A percentile compares a stretch with the other conserved stretches of the same genome.
Evolutionary conservation across 2,797 vertebrate species (phyloP).

Genomic region (Hydrophis major): DNA sequence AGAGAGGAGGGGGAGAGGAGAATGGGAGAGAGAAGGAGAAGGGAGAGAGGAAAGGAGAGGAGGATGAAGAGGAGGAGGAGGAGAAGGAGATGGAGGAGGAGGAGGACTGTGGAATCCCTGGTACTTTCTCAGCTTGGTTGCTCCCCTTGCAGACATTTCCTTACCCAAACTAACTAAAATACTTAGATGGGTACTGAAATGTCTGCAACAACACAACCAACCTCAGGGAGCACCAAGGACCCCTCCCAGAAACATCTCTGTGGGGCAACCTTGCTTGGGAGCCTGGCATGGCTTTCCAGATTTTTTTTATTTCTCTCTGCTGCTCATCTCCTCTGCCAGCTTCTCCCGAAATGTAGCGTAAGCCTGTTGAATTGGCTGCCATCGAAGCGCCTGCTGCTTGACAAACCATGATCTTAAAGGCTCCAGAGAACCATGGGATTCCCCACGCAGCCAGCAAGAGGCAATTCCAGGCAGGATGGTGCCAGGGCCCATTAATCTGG

Average conservation of each 20-base stretch:
- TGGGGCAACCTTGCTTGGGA: neutral
- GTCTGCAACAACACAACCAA: neutral
- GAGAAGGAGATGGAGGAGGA: no score
- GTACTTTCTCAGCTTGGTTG: neutral
- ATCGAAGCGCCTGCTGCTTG: conserved; percentile 50
- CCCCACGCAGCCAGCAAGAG: conserved; percentile 40
- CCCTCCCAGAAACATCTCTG: neutral
- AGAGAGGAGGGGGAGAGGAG: no score
- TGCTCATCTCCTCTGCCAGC: conserved; percentile 27
- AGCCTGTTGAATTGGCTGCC: conserved; percentile 52
- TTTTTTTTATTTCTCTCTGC: conserved; percentile 11
- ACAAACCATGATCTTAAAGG: conserved; percentile 34
- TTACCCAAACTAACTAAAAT: neutral
- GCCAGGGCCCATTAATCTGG: conserved; percentile 50
- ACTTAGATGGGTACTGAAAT: neutral
- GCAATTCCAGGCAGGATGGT: conserved; percentile 51
- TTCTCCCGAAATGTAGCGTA: conserved; percentile 37
- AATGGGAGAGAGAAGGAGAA: no score
- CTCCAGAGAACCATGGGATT: conserved; percentile 34
- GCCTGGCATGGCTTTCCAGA: neutral
- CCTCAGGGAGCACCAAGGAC: no score
- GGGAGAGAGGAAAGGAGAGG: no score
- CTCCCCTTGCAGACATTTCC: neutral
- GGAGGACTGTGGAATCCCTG: neutral
- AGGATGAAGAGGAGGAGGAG: no score